Base-by-base conservation (phyloP, 2,888 invertebrate genomes). In the Lasioglossum calceatum region DNA sequence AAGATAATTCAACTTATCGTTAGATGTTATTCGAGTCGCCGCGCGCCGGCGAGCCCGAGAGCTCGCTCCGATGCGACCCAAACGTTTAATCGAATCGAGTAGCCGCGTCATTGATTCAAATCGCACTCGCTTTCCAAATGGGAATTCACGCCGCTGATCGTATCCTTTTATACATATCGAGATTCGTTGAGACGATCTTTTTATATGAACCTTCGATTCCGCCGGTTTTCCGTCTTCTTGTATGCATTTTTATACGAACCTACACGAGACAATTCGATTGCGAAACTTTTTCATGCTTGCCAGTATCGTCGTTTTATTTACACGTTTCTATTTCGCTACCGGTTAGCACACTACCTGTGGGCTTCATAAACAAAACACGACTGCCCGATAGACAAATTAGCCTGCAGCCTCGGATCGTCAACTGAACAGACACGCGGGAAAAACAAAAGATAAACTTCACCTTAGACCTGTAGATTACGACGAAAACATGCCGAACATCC, bases 221-320 rank as follows among this genome's bases (percentile, higher is more conserved):
- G 47, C 79, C 84, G 50, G 71, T 75, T 14, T 84, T 77, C 42
- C 27, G 84, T 84, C 78, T 77, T 47, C 61, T 70, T 70, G 2
- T 79, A 79, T 73, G 75, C 72, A 84, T 79, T 85, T 85, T 85
- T 84, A 84, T 85, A 85, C 85, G 84, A 76, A 72, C 72, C 16
- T 72, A 50, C 85, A 77, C 79, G 73, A 79, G n/a, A 58, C n/a
- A 77, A 70, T 85, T 79, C 8, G n/a, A 70, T 61, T 67, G 44
- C 50, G 14, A 76, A 73, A 39, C 39, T 4, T 39, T 42, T 74
- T 61, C 42, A 39, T 39, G 70, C 54, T 85, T 77, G 67, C 23
- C 39, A n/a, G 36, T 27, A 19, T n/a, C 19, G 67, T 77, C 32
- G 32, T 78, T 77, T 80, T 70, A 36, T 39, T 77, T 72, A 70